Percentiles rank a stretch among this genome's conserved stretches.
These are phyloP conservation scores for Xenentodon cancila DNA, from an alignment of 2,797 vertebrate species.

Conservation along the genomic window DNA sequence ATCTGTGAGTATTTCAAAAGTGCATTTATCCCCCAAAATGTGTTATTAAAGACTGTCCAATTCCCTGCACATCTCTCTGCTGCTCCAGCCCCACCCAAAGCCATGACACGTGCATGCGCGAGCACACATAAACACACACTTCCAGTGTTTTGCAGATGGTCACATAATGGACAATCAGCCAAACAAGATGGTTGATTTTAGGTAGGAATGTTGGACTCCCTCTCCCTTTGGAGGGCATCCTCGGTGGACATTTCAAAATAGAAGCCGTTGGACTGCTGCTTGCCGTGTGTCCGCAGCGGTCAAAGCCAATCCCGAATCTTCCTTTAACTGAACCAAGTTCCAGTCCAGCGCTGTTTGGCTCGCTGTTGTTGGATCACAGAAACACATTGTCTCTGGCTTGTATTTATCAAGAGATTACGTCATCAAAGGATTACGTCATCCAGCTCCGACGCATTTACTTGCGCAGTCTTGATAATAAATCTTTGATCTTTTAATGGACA, in stretches of 20 bases:
- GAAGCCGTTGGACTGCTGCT: constrained; percentile 56
- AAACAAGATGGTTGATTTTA: constrained; percentile 82
- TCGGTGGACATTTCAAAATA: constrained; percentile 64
- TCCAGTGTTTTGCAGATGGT: constrained; percentile 78
- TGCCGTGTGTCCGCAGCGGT: constrained; percentile 54
- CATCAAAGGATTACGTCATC: constrained; percentile 21
- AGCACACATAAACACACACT: constrained; percentile 24
- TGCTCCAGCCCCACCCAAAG: constrained; percentile 37
- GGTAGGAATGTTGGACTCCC: constrained; percentile 70
- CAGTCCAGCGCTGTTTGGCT: constrained; percentile 34
- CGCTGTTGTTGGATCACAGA: constrained; percentile 22
- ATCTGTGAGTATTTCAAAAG: constrained; percentile 81
- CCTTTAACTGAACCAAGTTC: constrained; percentile 43
- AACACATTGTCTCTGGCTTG: constrained; percentile 8
- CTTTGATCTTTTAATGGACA: not conserved
- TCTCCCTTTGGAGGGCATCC: constrained; percentile 69
- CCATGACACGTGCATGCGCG: constrained; percentile 24
- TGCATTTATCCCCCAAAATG: constrained; percentile 80
- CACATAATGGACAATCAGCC: constrained; percentile 85
- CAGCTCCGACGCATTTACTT: constrained; percentile 1
- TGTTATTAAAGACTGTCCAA: constrained; percentile 81
- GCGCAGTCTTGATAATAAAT: constrained; percentile 63
- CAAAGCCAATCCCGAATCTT: constrained; percentile 55
- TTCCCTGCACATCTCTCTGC: constrained; percentile 63
- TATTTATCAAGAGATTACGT: constrained; percentile 26